phyloP scores from a whole-genome alignment of 2,113 vertebrate species.

The Eidolon helvum region DNA sequence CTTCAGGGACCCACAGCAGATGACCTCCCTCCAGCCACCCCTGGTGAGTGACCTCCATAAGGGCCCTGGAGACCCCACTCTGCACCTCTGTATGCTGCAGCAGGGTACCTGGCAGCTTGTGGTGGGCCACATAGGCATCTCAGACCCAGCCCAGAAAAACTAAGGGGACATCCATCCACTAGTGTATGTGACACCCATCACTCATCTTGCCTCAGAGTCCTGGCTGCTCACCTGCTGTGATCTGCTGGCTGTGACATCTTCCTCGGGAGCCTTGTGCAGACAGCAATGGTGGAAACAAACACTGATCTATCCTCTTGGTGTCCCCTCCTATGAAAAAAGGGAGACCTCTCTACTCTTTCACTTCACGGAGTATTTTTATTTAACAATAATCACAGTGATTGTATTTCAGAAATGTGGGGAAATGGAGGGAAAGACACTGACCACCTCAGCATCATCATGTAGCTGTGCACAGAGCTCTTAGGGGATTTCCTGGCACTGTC shows the following conservation, averaged over 20 bases:
- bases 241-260: not conserved
- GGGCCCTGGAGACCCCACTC: not conserved
- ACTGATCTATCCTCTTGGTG: not conserved
- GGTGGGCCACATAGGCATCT: not conserved
- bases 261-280: not conserved
- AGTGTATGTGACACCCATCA: not conserved
- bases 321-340: not conserved
- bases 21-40: conserved; percentile 59
- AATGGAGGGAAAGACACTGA: not conserved
- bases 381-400: not conserved
- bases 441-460: not conserved
- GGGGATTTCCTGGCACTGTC: not conserved
- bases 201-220: not conserved
- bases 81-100: not conserved
- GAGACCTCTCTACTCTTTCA: not conserved
- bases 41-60: conserved; percentile 55
- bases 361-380: not conserved
- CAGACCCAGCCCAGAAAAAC: not conserved
- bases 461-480: fast-evolving
- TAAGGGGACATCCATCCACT: not conserved
- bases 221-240: not conserved
- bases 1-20: not conserved
- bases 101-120: not conserved
- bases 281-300: not conserved
- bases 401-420: not conserved